These are phyloP conservation scores for Lithodes maja DNA, from an alignment of 2,888 invertebrate genomes.

Conservation along the genomic window DNA sequence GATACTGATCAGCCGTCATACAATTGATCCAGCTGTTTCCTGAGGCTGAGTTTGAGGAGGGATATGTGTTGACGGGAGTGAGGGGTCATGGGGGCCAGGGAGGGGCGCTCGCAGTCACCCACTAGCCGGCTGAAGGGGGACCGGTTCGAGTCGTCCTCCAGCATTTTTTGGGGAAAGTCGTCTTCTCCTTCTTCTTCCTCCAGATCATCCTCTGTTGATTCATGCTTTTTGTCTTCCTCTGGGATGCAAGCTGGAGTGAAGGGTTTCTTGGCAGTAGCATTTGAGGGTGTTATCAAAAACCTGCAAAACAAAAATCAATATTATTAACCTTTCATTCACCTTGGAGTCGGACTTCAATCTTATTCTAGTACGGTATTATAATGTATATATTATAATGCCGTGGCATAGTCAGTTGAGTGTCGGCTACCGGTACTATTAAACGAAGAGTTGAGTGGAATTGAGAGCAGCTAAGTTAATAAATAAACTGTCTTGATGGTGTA, in stretches of 20 bases:
- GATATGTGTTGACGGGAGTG: constrained; percentile 37
- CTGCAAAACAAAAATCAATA: neutral
- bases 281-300: neutral
- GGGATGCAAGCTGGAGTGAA: neutral
- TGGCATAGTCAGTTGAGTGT: no score
- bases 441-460: no score
- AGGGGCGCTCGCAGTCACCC: constrained; percentile 49
- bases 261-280: neutral
- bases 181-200: constrained; percentile 5
- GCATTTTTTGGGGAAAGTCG: neutral
- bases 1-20: constrained; percentile 3
- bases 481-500: no score
- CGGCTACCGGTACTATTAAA: no score
- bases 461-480: no score
- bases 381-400: no score
- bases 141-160: neutral
- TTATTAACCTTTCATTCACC: neutral
- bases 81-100: constrained; percentile 49
- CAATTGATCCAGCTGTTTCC: constrained; percentile 40
- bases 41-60: constrained; percentile 18
- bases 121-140: constrained; percentile 36
- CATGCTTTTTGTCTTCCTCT: neutral
- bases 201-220: neutral
- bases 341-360: neutral
- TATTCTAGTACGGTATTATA: no score